A percentile compares a stretch with the other conserved stretches of the same genome.
Evolutionary conservation across 2,113 vertebrate genomes (phyloP).

Genomic region (Leptobrachium ailaonicum): DNA sequence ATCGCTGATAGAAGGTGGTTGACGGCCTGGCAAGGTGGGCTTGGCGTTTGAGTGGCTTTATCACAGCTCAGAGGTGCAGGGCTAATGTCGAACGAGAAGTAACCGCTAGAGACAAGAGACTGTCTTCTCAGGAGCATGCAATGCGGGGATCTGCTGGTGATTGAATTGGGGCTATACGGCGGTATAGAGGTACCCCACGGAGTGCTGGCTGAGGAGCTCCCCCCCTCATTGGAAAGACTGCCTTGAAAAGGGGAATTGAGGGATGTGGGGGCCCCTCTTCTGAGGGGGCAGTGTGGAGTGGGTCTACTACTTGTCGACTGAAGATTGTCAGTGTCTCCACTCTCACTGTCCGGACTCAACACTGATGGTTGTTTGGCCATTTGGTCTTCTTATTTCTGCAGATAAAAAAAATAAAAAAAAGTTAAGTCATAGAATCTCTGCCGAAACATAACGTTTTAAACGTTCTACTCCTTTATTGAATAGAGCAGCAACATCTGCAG

Average conservation of each 20-base stretch:
- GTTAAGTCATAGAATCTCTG: conserved; percentile 4
- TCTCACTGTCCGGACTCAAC: conserved; percentile 65
- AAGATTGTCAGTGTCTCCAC: conserved; percentile 70
- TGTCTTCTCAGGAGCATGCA: conserved; percentile 77
- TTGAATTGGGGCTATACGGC: conserved; percentile 73
- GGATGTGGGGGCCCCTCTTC: conserved; percentile 64
- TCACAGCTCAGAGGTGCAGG: conserved; percentile 80
- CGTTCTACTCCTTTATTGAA: too few species aligned
- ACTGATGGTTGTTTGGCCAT: conserved; percentile 74
- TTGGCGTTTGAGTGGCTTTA: conserved; percentile 87
- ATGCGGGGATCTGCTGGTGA: conserved; percentile 77
- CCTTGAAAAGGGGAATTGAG: conserved; percentile 62
- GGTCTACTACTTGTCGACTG: conserved; percentile 61
- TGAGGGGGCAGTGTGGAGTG: conserved; percentile 56
- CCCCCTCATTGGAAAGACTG: conserved; percentile 66
- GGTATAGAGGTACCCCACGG: conserved; percentile 68
- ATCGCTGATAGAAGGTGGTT: conserved; percentile 76
- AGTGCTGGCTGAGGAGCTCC: conserved; percentile 61
- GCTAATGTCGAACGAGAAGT: conserved; percentile 88
- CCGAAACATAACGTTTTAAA: not conserved
- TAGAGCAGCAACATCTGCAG: not conserved
- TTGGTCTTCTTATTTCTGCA: conserved; percentile 74
- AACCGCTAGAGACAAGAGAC: conserved; percentile 80
- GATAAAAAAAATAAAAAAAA: conserved; percentile 63
- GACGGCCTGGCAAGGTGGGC: conserved; percentile 79